phyloP scores from a whole-genome alignment of 2,888 invertebrate genomes.

The Vandiemenella viatica region DNA sequence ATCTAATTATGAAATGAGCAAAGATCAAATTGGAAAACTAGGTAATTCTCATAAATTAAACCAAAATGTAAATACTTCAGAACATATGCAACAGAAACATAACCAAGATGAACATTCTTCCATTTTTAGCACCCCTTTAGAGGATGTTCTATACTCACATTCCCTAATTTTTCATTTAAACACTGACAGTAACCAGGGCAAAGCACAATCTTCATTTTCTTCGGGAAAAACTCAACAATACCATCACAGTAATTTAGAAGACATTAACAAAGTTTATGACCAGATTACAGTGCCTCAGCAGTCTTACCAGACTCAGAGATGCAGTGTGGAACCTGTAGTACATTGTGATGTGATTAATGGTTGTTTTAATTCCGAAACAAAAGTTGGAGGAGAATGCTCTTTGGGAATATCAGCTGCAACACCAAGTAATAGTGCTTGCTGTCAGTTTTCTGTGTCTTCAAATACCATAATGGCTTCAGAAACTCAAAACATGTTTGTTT shows the following conservation, averaged over 20 bases:
- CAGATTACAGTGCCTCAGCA: conserved; percentile 5
- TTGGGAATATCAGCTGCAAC: neutral
- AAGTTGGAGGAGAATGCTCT: conserved; percentile 2
- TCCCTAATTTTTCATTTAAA: conserved; percentile 9
- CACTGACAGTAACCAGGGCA: conserved; percentile 5
- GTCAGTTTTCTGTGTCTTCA: neutral
- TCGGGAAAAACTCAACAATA: conserved; percentile 3
- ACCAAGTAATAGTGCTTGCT: neutral
- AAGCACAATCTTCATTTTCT: conserved; percentile 1
- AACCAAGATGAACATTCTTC: conserved; percentile 3
- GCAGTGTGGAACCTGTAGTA: conserved; percentile 3
- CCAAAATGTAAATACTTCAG: neutral
- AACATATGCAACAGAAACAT: neutral
- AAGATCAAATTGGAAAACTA: conserved; percentile 9
- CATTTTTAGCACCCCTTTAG: conserved; percentile 1
- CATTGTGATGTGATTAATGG: conserved; percentile 9
- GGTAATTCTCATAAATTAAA: conserved; percentile 7
- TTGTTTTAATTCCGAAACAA: conserved; percentile 3
- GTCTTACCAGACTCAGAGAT: conserved; percentile 7
- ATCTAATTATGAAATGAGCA: conserved; percentile 5
- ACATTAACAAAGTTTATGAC: conserved; percentile 2
- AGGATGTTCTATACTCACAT: conserved; percentile 12
- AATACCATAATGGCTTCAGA: neutral
- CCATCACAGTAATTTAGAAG: neutral
- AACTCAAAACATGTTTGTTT: neutral